Evolutionary conservation across 2,113 vertebrate species (phyloP).

Genomic region (Machaerirhynchus nigripectus): DNA sequence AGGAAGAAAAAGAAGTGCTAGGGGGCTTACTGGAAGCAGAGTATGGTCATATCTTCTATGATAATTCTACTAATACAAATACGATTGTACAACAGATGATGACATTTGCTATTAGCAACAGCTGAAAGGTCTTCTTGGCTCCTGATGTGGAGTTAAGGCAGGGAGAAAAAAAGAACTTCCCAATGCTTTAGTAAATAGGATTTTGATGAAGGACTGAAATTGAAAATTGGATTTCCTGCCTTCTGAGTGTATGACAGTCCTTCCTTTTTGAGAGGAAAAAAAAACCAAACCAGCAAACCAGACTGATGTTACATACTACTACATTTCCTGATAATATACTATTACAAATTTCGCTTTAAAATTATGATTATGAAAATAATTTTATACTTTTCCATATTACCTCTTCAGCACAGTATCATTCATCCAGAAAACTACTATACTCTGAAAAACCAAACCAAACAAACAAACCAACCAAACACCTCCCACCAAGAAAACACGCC

Average conservation of each 20-base stretch:
- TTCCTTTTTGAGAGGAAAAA: not conserved
- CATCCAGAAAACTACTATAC: not conserved
- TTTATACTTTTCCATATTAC: not conserved
- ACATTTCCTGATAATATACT: not conserved
- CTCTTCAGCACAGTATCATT: not conserved
- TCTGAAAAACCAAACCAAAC: not conserved
- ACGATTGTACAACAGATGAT: not conserved
- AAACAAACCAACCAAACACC: not conserved
- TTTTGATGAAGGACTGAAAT: not conserved
- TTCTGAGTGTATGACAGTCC: not conserved
- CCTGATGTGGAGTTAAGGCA: not conserved
- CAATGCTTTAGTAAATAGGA: not conserved
- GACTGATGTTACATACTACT: not conserved
- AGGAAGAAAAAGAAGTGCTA: not conserved
- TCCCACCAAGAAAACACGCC: fast-evolving
- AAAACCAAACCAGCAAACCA: not conserved
- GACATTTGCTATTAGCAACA: not conserved
- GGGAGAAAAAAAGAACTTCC: not conserved
- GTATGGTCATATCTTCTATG: not conserved
- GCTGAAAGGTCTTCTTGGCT: not conserved
- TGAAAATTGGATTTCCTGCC: not conserved
- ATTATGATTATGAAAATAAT: not conserved
- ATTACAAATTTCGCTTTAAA: not conserved
- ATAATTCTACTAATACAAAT: not conserved
- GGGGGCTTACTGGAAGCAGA: not conserved